These are phyloP conservation scores for Anableps anableps DNA, from an alignment of 2,797 vertebrate genomes.

Conservation along the genomic window DNA sequence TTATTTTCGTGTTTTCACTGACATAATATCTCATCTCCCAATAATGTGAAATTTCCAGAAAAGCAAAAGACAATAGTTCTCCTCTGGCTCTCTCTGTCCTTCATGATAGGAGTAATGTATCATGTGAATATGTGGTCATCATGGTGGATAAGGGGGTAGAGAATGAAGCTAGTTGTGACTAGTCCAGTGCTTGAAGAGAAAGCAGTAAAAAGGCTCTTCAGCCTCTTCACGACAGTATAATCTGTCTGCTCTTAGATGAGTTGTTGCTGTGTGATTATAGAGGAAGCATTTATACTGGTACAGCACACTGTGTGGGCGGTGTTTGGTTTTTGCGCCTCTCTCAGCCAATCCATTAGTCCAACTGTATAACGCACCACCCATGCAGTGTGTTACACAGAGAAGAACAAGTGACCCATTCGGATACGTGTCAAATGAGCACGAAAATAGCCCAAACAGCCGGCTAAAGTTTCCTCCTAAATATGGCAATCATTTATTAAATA, in stretches of 20 bases:
- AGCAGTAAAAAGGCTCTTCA: conserved; percentile 29
- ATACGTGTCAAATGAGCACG: conserved; percentile 12
- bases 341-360: conserved; percentile 61
- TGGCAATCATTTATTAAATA: conserved; percentile 3
- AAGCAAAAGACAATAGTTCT: background rate
- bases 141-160: conserved; percentile 35
- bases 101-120: conserved; percentile 22
- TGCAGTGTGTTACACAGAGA: conserved; percentile 25
- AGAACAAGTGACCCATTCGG: conserved; percentile 27
- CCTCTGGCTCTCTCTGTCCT: background rate
- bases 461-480: background rate
- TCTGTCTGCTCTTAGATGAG: conserved; percentile 55
- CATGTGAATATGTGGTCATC: conserved; percentile 8
- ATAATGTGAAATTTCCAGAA: conserved; percentile 4
- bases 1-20: background rate
- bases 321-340: conserved; percentile 63
- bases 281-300: conserved; percentile 57
- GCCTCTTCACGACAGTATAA: conserved; percentile 44
- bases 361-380: conserved; percentile 48
- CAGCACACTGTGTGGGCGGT: conserved; percentile 51
- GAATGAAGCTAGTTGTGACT: conserved; percentile 29
- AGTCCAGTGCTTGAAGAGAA: conserved; percentile 14
- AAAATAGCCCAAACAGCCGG: conserved; percentile 5
- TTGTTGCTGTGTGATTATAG: conserved; percentile 67
- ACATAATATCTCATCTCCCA: background rate